phyloP scores from a whole-genome alignment of 2,797 vertebrate genomes.

The Loriculus beryllinus region DNA sequence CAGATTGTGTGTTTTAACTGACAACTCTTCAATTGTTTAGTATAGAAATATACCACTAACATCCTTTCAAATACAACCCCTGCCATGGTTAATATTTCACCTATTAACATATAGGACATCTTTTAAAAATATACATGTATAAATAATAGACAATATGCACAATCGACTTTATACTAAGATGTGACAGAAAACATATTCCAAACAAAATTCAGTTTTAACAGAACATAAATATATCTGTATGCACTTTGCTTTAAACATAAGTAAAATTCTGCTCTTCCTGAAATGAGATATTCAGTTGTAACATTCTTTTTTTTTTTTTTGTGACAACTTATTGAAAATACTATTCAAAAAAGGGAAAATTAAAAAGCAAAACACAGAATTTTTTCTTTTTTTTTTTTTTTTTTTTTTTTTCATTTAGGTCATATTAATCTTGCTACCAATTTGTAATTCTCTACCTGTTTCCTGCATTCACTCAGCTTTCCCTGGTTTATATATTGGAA shows the following conservation, averaged over 20 bases:
- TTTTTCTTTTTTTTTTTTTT: background rate
- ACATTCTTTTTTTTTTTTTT: background rate
- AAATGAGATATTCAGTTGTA: background rate
- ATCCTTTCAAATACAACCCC: background rate
- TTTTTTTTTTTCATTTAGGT: background rate
- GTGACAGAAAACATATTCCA: background rate
- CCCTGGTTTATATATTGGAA: background rate
- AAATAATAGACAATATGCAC: background rate
- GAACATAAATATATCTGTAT: background rate
- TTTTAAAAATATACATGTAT: background rate
- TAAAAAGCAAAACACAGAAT: background rate
- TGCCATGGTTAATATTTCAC: background rate
- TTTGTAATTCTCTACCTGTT: background rate
- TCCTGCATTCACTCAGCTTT: background rate
- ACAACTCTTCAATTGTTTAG: background rate
- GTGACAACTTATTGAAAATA: background rate
- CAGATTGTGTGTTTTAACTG: background rate
- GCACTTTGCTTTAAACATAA: background rate
- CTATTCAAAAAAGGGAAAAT: background rate
- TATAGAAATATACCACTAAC: background rate
- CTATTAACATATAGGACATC: fast-evolving
- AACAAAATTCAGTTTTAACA: background rate
- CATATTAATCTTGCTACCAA: background rate
- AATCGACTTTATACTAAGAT: background rate
- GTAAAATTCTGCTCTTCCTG: background rate